Base-by-base conservation (phyloP, 2,797 vertebrate genomes). In the Luscinia luscinia region DNA sequence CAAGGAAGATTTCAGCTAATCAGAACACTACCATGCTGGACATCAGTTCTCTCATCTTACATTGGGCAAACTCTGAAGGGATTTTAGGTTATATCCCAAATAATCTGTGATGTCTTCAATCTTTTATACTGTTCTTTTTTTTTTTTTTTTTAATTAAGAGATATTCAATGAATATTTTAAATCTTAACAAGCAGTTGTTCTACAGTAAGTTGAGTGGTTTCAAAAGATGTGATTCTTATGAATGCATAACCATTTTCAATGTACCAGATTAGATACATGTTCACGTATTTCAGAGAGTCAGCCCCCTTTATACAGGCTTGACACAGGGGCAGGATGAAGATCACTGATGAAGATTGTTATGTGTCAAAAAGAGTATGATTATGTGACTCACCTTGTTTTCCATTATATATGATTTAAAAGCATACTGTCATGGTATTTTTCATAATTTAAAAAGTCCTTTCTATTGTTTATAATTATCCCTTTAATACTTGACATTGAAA, bases 381-480 rank as follows among this genome's bases (percentile, higher is more conserved):
- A 96, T 68, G 88, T 97, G 96, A 97, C 88, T 97, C 96, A 97
- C 63, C 91, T 96, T 97, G 91, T 96, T 97, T 97, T 96, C 88
- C 94, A 96, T 97, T 88, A 94, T 94, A 90, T 95, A 92, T 96
- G 95, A 96, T 97, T 96, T 96, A 91, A 97, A 95, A 96, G 79
- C 94, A 81, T 93, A 74, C 94, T 96, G 96, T 95, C 96, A 96
- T 3, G 76, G 95, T 96, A 96, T 95, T 97, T 96, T 96, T 96
- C 82, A 96, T 96, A 97, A 97, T 97, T 96, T 93, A 96, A 94
- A 85, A 96, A 94, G 79, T 91, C 63, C 74, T 96, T 91, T 30
- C 64, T 94, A 88, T 95, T 96, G 95, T 97, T 97, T 95, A 92
- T 97, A 97, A 97, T 97, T 97, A 97, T 93, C 48, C 38, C 66